Conservation (phyloP, 2,888 invertebrate genomes). For the Zele albiditarsus region DNA sequence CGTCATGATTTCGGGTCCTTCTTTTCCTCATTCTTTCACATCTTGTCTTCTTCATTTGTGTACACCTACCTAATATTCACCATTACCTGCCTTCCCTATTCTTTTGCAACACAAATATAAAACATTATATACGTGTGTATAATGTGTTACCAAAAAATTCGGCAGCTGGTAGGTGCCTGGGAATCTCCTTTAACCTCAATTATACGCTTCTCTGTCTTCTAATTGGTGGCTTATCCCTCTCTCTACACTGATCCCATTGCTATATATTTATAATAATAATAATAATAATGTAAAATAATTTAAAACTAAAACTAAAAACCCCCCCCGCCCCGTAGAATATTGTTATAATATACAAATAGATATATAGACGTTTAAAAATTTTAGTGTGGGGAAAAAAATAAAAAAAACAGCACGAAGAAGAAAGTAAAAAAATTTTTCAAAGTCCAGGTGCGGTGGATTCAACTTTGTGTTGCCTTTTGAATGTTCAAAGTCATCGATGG, state of each 20-base stretch:
- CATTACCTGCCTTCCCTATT: constrained; percentile 19
- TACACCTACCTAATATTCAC: constrained; percentile 14
- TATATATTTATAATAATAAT: background rate
- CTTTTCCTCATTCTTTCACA: constrained; percentile 2
- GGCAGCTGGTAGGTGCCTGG: constrained; percentile 69
- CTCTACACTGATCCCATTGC: background rate
- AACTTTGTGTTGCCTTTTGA: background rate
- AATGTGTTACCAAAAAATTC: constrained; percentile 39
- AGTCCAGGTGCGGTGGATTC: constrained; percentile 3
- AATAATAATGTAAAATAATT: background rate
- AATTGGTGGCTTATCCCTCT: constrained; percentile 57
- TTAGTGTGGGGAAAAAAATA: background rate
- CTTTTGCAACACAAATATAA: constrained; percentile 1
- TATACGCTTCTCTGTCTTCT: constrained; percentile 66
- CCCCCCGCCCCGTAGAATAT: too few relatives aligned
- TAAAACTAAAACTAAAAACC: background rate
- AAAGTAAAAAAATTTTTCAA: background rate
- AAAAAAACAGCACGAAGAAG: background rate
- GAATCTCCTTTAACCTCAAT: constrained; percentile 66
- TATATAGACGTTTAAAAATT: too few relatives aligned
- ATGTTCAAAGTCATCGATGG: constrained; percentile 13
- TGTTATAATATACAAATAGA: too few relatives aligned
- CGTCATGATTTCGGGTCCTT: constrained; percentile 33
- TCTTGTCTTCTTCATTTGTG: constrained; percentile 27
- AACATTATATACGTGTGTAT: background rate